phyloP scores from a whole-genome alignment of 2,888 invertebrate species.

The Lycophotia porphyrea region DNA sequence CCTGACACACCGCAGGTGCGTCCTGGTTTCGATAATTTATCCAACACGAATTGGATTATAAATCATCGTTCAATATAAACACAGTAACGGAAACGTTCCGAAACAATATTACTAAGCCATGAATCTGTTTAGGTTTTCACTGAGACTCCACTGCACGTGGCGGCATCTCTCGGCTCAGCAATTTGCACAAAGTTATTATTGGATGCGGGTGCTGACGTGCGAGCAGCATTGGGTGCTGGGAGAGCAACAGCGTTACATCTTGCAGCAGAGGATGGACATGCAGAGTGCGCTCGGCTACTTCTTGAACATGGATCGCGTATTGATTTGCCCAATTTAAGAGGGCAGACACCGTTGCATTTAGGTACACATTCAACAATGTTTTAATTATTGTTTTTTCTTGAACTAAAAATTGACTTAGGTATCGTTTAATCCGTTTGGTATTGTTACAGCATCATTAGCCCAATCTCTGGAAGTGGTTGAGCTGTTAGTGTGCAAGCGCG shows the following conservation, averaged over 20 bases:
- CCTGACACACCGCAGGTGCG: slow-evolving; percentile 95
- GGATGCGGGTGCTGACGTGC: slow-evolving; percentile 94
- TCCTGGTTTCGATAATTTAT: slow-evolving; percentile 65
- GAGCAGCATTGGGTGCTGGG: slow-evolving; percentile 93
- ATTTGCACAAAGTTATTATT: slow-evolving; percentile 93
- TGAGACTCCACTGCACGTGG: slow-evolving; percentile 96
- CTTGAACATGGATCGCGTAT: slow-evolving; percentile 94
- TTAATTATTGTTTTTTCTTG: neutral
- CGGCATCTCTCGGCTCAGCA: slow-evolving; percentile 93
- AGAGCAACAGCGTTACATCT: slow-evolving; percentile 95
- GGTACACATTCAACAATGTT: slow-evolving; percentile 71
- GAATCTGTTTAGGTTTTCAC: slow-evolving; percentile 92
- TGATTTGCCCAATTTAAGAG: slow-evolving; percentile 93
- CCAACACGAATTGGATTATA: slow-evolving; percentile 42
- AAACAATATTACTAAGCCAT: slow-evolving; percentile 52
- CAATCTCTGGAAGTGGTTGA: slow-evolving; percentile 95
- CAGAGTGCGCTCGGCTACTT: slow-evolving; percentile 93
- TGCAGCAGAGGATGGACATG: slow-evolving; percentile 96
- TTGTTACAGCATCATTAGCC: slow-evolving; percentile 92
- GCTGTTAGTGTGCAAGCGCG: slow-evolving; percentile 91
- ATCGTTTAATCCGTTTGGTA: slow-evolving; percentile 15
- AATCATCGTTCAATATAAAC: slow-evolving; percentile 59
- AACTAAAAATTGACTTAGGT: too few relatives aligned
- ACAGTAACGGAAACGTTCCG: slow-evolving; percentile 43
- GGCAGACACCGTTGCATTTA: slow-evolving; percentile 96